These are phyloP conservation scores for Poeciliopsis gracilis DNA, from an alignment of 2,797 vertebrate species.

Conservation along the genomic window DNA sequence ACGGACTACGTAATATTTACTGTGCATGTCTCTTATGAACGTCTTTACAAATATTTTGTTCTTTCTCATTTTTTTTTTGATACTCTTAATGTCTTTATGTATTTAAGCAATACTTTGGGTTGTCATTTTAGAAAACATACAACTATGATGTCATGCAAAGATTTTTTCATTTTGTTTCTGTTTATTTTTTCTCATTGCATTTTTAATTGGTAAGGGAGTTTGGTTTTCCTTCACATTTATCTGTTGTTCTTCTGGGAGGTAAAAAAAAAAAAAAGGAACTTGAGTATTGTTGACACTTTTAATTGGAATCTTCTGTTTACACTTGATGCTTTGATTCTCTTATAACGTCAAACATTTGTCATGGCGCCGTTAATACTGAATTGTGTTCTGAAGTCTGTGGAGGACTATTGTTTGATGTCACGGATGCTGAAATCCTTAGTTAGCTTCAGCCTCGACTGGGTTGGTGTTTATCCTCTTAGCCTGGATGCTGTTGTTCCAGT, in stretches of 20 bases:
- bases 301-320: slow-evolving; percentile 24
- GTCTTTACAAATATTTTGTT: slow-evolving; percentile 11
- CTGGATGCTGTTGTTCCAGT: slow-evolving; percentile 62
- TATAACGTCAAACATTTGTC: slow-evolving; percentile 10
- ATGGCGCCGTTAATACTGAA: slow-evolving; percentile 16
- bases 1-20: slow-evolving; percentile 20
- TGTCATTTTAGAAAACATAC: background rate
- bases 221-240: slow-evolving; percentile 1
- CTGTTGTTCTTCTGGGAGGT: slow-evolving; percentile 26
- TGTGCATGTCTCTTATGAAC: slow-evolving; percentile 19
- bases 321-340: slow-evolving; percentile 21
- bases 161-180: background rate
- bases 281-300: slow-evolving; percentile 31
- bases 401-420: slow-evolving; percentile 29
- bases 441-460: slow-evolving; percentile 51
- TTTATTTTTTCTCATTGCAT: slow-evolving; percentile 32
- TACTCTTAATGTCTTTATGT: background rate
- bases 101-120: background rate
- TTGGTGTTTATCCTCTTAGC: slow-evolving; percentile 57
- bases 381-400: slow-evolving; percentile 10
- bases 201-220: background rate
- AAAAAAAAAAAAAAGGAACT: background rate
- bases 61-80: slow-evolving; percentile 15
- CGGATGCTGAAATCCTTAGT: slow-evolving; percentile 23
- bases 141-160: background rate